phyloP scores from a whole-genome alignment of 1,140 invertebrate genomes.

The Euura lappo region DNA sequence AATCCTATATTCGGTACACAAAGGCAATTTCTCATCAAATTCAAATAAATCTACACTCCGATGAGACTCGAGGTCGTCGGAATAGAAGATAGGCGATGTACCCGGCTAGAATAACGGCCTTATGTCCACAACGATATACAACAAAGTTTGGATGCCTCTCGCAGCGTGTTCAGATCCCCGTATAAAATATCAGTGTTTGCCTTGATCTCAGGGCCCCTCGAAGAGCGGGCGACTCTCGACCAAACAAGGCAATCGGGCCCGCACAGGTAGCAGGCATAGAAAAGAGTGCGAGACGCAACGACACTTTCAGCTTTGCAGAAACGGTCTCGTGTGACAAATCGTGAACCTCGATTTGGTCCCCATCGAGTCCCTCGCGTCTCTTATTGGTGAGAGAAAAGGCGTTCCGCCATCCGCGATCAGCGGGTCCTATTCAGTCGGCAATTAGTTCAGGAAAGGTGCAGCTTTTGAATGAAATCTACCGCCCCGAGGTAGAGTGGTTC shows the following conservation, averaged over 20 bases:
- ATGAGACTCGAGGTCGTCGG: too few species aligned
- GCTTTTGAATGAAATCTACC: conserved; percentile 23
- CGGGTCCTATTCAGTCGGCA: conserved; percentile 38
- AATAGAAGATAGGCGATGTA: neutral
- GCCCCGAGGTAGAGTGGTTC: neutral
- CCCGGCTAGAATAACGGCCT: neutral
- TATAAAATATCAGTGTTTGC: conserved; percentile 1
- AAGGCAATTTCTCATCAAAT: too few species aligned
- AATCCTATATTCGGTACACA: too few species aligned
- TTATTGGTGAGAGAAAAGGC: neutral
- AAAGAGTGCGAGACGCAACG: conserved; percentile 21
- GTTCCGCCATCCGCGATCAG: neutral
- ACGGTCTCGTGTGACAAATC: conserved; percentile 45
- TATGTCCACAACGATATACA: too few species aligned
- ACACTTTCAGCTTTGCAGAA: conserved; percentile 35
- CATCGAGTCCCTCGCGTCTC: conserved; percentile 14
- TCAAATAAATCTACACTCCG: too few species aligned
- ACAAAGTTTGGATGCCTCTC: neutral
- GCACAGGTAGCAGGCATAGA: conserved; percentile 16
- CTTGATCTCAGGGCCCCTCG: conserved; percentile 12
- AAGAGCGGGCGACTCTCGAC: conserved; percentile 6
- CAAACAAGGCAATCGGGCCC: conserved; percentile 16
- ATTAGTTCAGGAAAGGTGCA: conserved; percentile 49
- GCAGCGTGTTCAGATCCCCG: neutral
- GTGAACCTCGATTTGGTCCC: conserved; percentile 16